Conservation (phyloP, 2,888 invertebrate species). For the Melinaea marsaeus region DNA sequence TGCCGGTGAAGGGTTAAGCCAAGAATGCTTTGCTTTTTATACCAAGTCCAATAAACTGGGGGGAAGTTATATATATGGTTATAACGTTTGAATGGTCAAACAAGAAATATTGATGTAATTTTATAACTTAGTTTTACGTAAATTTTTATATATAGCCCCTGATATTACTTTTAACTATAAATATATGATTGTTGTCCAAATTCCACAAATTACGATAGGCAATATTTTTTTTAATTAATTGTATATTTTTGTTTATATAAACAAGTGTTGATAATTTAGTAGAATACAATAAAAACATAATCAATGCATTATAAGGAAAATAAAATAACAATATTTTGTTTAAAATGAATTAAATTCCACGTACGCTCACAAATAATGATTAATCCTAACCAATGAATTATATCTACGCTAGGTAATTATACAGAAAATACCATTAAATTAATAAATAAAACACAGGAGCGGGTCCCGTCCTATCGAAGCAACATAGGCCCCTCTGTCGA, state of each 20-base stretch:
- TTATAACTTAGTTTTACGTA: background rate
- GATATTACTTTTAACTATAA: too few species aligned
- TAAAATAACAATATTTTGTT: slow-evolving; percentile 3
- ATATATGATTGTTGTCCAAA: too few species aligned
- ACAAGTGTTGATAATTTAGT: too few species aligned
- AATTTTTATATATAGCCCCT: too few species aligned
- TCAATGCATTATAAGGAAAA: slow-evolving; percentile 1
- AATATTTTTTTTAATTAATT: too few species aligned
- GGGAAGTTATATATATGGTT: slow-evolving; percentile 35
- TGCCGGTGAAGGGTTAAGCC: slow-evolving; percentile 76
- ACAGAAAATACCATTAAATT: slow-evolving; percentile 78
- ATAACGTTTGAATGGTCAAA: slow-evolving; percentile 23
- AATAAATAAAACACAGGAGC: slow-evolving; percentile 77
- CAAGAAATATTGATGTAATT: slow-evolving; percentile 24
- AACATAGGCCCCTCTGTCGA: slow-evolving; percentile 72
- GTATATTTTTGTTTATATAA: too few species aligned
- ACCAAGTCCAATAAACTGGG: slow-evolving; percentile 63
- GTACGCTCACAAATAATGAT: slow-evolving; percentile 60
- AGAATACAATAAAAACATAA: background rate
- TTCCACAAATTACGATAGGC: too few species aligned
- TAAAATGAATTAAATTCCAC: slow-evolving; percentile 36
- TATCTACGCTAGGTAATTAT: slow-evolving; percentile 76
- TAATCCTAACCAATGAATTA: slow-evolving; percentile 71
- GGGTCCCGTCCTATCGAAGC: slow-evolving; percentile 62
- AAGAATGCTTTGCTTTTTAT: slow-evolving; percentile 79